A percentile compares a stretch with the other conserved stretches of the same genome.
Evolutionary conservation across 1,140 invertebrate species (phyloP).

Genomic region (Steinernema khuongi): DNA sequence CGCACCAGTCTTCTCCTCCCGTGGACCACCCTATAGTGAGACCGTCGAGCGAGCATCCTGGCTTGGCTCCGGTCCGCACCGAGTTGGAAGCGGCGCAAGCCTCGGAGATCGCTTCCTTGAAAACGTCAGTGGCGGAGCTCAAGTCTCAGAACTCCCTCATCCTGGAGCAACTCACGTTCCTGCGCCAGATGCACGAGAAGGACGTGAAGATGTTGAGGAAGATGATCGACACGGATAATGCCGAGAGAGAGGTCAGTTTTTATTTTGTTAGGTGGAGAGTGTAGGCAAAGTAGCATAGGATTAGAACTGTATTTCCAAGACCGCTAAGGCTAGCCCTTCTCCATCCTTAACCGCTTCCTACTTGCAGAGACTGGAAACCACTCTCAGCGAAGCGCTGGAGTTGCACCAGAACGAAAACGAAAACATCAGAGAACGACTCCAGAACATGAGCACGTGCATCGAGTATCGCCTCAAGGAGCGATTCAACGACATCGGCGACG

Average conservation of each 20-base stretch:
- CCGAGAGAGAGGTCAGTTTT: not conserved
- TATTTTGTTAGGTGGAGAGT: too few relatives aligned
- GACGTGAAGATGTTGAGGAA: not conserved
- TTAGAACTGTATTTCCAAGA: too few relatives aligned
- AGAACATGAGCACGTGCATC: conserved; percentile 5
- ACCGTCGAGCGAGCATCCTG: not conserved
- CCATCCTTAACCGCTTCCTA: not conserved
- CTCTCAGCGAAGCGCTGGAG: not conserved
- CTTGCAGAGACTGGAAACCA: conserved; percentile 1
- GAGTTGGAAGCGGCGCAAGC: not conserved
- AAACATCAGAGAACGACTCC: conserved; percentile 14
- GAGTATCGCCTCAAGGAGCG: not conserved
- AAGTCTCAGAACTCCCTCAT: not conserved
- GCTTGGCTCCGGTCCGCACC: not conserved
- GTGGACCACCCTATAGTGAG: not conserved
- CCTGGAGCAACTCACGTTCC: not conserved
- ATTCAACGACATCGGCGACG: conserved; percentile 9
- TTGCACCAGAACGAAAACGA: not conserved
- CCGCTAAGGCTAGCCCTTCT: too few relatives aligned
- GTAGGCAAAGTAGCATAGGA: too few relatives aligned
- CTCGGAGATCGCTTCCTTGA: not conserved
- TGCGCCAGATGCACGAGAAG: not conserved
- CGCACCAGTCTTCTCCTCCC: not conserved
- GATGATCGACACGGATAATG: not conserved
- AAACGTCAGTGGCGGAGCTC: not conserved